phyloP scores from a whole-genome alignment of 2,113 vertebrate species.

The Haemorhous mexicanus region DNA sequence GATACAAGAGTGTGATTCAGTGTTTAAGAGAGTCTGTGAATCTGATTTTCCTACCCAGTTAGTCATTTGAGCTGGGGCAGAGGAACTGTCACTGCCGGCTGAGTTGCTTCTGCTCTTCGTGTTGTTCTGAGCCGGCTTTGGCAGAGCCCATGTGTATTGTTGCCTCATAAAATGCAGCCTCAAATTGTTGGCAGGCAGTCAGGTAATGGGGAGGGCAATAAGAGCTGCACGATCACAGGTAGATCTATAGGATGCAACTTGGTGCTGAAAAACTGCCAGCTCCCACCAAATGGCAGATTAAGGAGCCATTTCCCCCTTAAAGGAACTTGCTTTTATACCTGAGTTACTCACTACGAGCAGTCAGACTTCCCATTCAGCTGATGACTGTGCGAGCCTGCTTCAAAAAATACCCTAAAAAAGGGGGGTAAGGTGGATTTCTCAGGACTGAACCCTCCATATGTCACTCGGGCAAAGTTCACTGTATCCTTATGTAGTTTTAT shows the following conservation, averaged over 20 bases:
- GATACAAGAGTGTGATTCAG: neutral
- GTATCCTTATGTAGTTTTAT: neutral
- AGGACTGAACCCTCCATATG: neutral
- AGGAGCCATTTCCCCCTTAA: neutral
- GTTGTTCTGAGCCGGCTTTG: fast-evolving
- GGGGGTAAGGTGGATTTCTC: fast-evolving
- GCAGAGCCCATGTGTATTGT: neutral
- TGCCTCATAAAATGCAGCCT: neutral
- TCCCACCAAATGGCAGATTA: conserved; percentile 14
- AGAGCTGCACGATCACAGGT: neutral
- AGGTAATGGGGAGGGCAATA: neutral
- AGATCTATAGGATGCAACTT: neutral
- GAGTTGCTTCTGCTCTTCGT: neutral
- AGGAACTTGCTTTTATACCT: neutral
- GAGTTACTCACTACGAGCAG: neutral
- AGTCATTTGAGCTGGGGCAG: neutral
- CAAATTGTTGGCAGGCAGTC: neutral
- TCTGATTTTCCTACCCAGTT: neutral
- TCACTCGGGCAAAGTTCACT: neutral
- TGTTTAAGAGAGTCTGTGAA: neutral
- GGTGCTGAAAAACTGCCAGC: neutral
- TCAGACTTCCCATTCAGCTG: neutral
- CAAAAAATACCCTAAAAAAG: neutral
- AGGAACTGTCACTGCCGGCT: neutral
- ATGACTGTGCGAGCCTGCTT: neutral